phyloP scores from a whole-genome alignment of 2,113 vertebrate genomes.

The Apeltes quadracus region DNA sequence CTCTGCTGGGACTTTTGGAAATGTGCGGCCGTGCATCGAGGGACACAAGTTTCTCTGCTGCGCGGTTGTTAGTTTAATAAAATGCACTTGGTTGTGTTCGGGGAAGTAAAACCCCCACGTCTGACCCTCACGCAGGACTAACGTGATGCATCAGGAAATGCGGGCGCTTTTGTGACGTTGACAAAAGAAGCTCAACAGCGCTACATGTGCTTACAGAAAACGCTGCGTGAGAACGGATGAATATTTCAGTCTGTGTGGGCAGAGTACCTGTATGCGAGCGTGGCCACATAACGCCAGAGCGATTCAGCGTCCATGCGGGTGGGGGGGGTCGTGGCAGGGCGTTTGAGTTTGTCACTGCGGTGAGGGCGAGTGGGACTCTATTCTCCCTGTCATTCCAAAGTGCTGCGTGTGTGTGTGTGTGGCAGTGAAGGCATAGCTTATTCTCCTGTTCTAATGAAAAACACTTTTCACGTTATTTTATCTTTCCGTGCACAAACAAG shows the following conservation, averaged over 20 bases:
- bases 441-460: not conserved
- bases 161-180: not conserved
- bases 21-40: not conserved
- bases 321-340: conserved; percentile 17
- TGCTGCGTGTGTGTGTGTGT: conserved; percentile 8
- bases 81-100: too few relatives aligned
- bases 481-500: not conserved
- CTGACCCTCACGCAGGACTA: too few relatives aligned
- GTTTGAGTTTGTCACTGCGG: conserved; percentile 9
- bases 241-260: conserved; percentile 46
- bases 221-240: conserved; percentile 17
- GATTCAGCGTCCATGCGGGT: conserved; percentile 21
- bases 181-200: not conserved
- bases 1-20: not conserved
- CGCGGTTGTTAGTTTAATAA: too few relatives aligned
- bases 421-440: not conserved
- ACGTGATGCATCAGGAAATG: too few relatives aligned
- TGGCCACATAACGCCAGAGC: conserved; percentile 29
- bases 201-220: not conserved
- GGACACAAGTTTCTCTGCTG: too few relatives aligned
- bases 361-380: conserved; percentile 23
- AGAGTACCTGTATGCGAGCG: conserved; percentile 3
- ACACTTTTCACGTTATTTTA: not conserved
- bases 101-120: too few relatives aligned
- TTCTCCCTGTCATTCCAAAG: conserved; percentile 34